Percentiles rank a stretch among this genome's conserved stretches.
Evolutionary conservation across 1,140 invertebrate species (phyloP).

Genomic region (Drosophila arawakana): DNA sequence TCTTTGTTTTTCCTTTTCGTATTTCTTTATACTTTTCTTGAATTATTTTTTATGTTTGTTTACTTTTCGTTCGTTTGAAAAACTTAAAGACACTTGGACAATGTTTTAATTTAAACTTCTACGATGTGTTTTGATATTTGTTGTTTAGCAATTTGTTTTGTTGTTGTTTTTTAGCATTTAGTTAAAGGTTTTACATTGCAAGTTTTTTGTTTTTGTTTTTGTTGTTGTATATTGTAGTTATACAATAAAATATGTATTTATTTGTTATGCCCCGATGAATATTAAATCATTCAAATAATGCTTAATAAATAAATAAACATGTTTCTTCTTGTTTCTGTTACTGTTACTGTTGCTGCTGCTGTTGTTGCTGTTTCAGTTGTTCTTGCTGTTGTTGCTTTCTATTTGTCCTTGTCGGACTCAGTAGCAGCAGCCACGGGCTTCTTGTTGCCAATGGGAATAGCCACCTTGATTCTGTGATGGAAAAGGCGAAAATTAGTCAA

Average conservation of each 20-base stretch:
- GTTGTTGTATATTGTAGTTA: constrained; percentile 60
- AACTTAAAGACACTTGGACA: constrained; percentile 80
- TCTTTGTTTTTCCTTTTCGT: constrained; percentile 18
- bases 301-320: constrained; percentile 83
- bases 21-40: constrained; percentile 5
- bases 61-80: constrained; percentile 71
- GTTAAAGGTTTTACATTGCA: constrained; percentile 37
- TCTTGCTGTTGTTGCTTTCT: constrained; percentile 84
- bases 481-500: background rate
- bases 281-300: constrained; percentile 81
- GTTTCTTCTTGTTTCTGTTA: constrained; percentile 59
- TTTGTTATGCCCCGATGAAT: constrained; percentile 81
- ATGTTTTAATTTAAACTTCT: constrained; percentile 58
- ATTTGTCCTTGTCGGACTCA: constrained; percentile 93
- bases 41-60: constrained; percentile 21
- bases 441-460: constrained; percentile 95
- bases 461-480: constrained; percentile 93
- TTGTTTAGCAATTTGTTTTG: constrained; percentile 24
- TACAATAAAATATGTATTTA: constrained; percentile 71
- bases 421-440: constrained; percentile 85
- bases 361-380: constrained; percentile 45
- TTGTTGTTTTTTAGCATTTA: constrained; percentile 35
- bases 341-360: constrained; percentile 47
- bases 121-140: constrained; percentile 55
- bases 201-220: constrained; percentile 29